These are phyloP conservation scores for Lacerta agilis DNA, from an alignment of 2,797 vertebrate genomes.

Conservation along the genomic window DNA sequence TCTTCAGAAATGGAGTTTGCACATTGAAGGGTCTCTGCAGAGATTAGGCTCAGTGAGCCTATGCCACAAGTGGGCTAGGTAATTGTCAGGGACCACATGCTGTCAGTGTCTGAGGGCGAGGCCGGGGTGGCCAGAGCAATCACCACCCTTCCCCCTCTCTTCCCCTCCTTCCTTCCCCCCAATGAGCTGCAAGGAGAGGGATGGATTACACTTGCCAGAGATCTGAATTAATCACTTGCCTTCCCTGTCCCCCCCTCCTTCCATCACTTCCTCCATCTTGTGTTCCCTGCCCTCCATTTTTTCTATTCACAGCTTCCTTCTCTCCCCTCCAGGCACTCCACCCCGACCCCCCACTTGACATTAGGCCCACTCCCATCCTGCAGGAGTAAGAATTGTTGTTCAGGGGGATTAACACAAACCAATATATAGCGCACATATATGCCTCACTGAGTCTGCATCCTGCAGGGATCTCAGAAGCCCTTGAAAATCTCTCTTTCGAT, in stretches of 20 bases:
- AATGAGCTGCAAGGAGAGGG: not conserved
- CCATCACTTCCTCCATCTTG: not conserved
- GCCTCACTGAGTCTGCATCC: no score
- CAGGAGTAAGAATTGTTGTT: not conserved
- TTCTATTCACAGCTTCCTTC: not conserved
- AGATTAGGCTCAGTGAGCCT: not conserved
- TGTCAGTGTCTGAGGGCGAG: not conserved
- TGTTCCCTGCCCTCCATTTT: not conserved
- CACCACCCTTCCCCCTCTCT: not conserved
- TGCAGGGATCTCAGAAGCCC: no score
- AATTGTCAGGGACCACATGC: not conserved
- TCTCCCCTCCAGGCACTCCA: not conserved
- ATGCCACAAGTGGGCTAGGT: not conserved
- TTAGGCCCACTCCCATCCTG: not conserved
- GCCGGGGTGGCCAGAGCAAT: no score
- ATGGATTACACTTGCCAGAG: not conserved
- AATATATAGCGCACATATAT: not conserved
- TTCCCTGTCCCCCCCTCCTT: not conserved
- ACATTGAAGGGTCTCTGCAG: not conserved
- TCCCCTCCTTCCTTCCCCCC: not conserved
- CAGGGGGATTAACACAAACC: not conserved
- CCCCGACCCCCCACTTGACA: not conserved
- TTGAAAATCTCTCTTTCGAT: no score
- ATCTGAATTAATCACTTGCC: not conserved
- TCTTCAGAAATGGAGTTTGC: not conserved